Evolutionary conservation across 2,888 invertebrate species (phyloP).

Genomic region (Noctua janthe): DNA sequence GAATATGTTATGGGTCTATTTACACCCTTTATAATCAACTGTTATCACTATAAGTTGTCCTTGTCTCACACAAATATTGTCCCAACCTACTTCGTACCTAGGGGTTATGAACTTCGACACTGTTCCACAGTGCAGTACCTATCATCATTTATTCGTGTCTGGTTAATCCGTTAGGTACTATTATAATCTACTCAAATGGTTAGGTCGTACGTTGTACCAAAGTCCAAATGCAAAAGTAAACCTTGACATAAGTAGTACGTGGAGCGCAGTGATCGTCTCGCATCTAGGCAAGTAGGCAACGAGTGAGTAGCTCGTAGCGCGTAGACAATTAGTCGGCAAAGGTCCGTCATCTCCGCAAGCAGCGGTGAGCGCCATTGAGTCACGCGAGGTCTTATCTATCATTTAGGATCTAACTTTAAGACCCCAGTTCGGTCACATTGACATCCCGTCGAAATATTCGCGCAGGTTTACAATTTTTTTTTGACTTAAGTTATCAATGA

Average conservation of each 20-base stretch:
- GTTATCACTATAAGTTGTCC: no score
- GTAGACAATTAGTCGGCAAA: slow-evolving; percentile 15
- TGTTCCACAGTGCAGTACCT: background rate
- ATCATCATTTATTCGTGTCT: background rate
- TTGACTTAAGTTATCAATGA: no score
- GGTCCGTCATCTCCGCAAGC: slow-evolving; percentile 26
- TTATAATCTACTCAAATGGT: background rate
- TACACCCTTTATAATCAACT: no score
- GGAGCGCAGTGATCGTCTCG: slow-evolving; percentile 7
- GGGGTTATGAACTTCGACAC: background rate
- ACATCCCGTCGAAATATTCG: no score
- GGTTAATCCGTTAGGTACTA: background rate
- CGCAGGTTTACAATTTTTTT: no score
- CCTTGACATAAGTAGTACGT: background rate
- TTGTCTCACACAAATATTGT: no score
- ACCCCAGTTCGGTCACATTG: no score
- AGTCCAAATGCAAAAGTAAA: no score
- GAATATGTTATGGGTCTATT: no score
- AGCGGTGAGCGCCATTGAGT: slow-evolving; percentile 5
- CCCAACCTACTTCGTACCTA: background rate
- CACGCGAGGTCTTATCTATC: background rate
- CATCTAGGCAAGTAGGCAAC: background rate
- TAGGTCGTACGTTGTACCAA: no score
- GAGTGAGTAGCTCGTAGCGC: background rate
- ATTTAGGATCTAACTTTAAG: background rate